Conservation (phyloP, 2,797 vertebrate genomes). For the Paedocypris micromegethes region DNA sequence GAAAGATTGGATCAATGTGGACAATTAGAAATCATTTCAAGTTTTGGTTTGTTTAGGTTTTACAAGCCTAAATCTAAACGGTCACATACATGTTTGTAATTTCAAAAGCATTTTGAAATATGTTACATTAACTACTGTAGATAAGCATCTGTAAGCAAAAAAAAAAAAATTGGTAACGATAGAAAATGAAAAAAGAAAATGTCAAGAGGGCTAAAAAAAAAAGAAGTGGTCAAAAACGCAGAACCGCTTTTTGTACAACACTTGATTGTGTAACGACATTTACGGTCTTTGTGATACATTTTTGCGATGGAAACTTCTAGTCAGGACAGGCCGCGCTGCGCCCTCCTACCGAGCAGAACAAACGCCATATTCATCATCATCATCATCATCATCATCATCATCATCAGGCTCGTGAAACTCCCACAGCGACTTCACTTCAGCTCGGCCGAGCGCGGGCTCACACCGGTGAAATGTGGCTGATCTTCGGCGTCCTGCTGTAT, state of each 20-base stretch:
- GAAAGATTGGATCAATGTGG: no score
- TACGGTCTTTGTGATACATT: no score
- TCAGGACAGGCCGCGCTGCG: constrained; percentile 40
- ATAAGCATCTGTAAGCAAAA: no score
- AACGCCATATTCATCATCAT: constrained; percentile 73
- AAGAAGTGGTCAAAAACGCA: neutral
- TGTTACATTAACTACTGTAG: neutral
- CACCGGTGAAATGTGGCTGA: constrained; percentile 64
- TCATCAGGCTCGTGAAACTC: constrained; percentile 64
- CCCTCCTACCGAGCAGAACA: constrained; percentile 76
- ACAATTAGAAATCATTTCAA: no score
- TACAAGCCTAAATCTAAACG: no score
- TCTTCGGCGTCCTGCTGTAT: constrained; percentile 58
- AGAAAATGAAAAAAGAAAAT: no score
- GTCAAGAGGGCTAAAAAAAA: neutral
- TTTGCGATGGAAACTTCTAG: no score
- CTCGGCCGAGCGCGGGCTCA: constrained; percentile 48
- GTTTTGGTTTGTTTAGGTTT: no score
- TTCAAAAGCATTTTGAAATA: constrained; percentile 28
- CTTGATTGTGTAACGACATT: no score
- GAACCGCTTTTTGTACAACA: no score
- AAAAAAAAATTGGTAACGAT: no score
- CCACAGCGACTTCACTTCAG: constrained; percentile 60
- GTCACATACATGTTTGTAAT: no score
- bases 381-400: constrained; percentile 53